These are phyloP conservation scores for Meta bourneti DNA, from an alignment of 2,888 invertebrate species.

Conservation along the genomic window DNA sequence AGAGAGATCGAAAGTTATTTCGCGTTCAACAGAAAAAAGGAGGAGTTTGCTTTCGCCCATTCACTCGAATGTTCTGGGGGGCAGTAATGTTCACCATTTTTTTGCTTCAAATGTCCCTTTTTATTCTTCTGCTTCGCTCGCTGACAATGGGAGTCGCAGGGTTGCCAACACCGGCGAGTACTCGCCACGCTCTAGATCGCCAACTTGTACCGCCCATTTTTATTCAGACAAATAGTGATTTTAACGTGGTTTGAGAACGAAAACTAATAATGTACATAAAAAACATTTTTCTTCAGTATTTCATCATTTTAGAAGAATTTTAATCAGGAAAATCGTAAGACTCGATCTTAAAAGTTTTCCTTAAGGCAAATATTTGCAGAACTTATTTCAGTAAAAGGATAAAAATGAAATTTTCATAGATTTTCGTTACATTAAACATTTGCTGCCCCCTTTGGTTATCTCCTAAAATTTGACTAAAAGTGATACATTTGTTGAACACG, in stretches of 20 bases:
- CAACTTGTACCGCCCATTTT: no score
- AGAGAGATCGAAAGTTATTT: slow-evolving; percentile 74
- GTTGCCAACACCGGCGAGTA: slow-evolving; percentile 10
- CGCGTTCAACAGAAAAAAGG: slow-evolving; percentile 70
- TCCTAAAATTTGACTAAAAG: no score
- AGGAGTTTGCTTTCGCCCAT: slow-evolving; percentile 57
- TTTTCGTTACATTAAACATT: no score
- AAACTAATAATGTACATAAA: background rate
- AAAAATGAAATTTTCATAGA: no score
- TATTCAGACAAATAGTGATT: no score
- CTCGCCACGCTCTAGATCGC: background rate
- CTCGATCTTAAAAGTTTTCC: no score
- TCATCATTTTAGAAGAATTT: background rate
- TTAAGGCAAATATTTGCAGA: no score
- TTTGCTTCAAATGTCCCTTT: slow-evolving; percentile 52
- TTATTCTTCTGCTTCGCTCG: slow-evolving; percentile 12
- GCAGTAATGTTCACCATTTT: slow-evolving; percentile 60
- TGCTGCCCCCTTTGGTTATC: no score
- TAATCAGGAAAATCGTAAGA: no score
- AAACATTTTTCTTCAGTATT: background rate
- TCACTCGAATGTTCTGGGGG: slow-evolving; percentile 58
- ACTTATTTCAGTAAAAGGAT: no score
- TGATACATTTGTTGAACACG: no score
- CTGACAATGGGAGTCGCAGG: slow-evolving; percentile 32
- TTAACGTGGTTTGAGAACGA: background rate